A percentile compares a stretch with the other conserved stretches of the same genome.
These are phyloP conservation scores for Agrochola litura DNA, from an alignment of 2,888 invertebrate genomes.

Conservation along the genomic window DNA sequence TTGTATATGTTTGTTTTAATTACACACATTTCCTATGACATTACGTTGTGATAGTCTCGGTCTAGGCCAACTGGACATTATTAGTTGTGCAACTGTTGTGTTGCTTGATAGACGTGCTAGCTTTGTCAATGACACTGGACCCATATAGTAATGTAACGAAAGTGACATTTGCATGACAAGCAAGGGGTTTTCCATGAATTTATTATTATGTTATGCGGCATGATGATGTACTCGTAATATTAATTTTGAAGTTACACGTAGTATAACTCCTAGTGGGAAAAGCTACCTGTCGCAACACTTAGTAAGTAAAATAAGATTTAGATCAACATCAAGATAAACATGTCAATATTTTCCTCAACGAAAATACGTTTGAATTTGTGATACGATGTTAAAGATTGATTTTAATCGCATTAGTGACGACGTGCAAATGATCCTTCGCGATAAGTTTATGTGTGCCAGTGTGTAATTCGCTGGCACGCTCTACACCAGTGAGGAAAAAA, in stretches of 20 bases:
- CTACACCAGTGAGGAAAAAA: neutral
- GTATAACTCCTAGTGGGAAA: neutral
- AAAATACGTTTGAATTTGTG: neutral
- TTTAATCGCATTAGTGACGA: conserved; percentile 20
- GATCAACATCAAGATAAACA: neutral
- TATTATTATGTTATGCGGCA: conserved; percentile 37
- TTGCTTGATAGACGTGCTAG: conserved; percentile 53
- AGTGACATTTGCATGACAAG: conserved; percentile 63
- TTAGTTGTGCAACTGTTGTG: conserved; percentile 57
- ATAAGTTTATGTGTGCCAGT: conserved; percentile 7
- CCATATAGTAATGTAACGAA: conserved; percentile 62
- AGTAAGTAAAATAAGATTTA: neutral
- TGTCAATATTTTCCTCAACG: neutral
- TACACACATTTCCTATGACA: conserved; percentile 27
- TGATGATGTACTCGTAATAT: conserved; percentile 39
- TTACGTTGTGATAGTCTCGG: conserved; percentile 44
- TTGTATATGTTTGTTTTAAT: conserved; percentile 58
- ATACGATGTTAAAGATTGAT: conserved; percentile 10
- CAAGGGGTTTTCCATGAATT: conserved; percentile 64
- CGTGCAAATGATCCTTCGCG: conserved; percentile 8
- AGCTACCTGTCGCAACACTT: neutral
- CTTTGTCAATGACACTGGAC: conserved; percentile 58
- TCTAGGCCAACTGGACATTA: conserved; percentile 58
- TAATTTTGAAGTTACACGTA: conserved; percentile 21
- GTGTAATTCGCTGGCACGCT: conserved; percentile 13